Evolutionary conservation across 2,888 invertebrate genomes (phyloP), one percentile per base, ranked within the genome.

Genomic region (Gnatocerus cornutus): DNA sequence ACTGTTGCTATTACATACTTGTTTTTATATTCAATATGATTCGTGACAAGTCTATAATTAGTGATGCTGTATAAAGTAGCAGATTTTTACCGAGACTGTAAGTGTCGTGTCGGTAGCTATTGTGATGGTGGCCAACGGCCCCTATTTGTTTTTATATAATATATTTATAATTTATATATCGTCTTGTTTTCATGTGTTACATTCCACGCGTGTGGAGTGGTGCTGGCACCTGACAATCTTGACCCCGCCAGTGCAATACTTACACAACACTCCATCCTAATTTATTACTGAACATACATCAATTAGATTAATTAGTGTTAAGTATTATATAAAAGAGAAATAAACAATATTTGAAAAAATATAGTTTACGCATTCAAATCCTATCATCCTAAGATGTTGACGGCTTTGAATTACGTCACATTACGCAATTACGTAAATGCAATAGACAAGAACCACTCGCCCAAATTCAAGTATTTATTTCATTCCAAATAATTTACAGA

Each of bases 161-260:
- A 78, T 82, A 83, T 84, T 84, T 84, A 84, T 84, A 83, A 84
- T 84, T 84, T 84, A 83, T 84, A 83, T 82, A 82, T 80, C 79
- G 81, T 81, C 81, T 80, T 81, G 82, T 82, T 83, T 83, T 82
- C 79, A 78, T 80, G 79, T 80, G 77, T 79, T 77, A 81, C 81
- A 81, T 82, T 81, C 81, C 81, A 81, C 81, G 66, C 73, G 74
- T 79, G 84, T 83, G 84, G 84, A 79, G 84, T 83, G 82, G 82
- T 81, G 79, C 82, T 81, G 81, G 82, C 80, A 79, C 80, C 77
- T 76, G 83, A 83, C 83, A 82, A 83, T 84, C 82, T 81, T 80
- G 79, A 81, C 79, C 79, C 80, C 79, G 84, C 83, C 83, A 83
- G 84, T 83, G 83, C 83, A 84, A 84, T 84, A 84, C 82, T 83